These are phyloP conservation scores for Marisa cornuarietis DNA, from an alignment of 1,140 invertebrate genomes.

Conservation along the genomic window DNA sequence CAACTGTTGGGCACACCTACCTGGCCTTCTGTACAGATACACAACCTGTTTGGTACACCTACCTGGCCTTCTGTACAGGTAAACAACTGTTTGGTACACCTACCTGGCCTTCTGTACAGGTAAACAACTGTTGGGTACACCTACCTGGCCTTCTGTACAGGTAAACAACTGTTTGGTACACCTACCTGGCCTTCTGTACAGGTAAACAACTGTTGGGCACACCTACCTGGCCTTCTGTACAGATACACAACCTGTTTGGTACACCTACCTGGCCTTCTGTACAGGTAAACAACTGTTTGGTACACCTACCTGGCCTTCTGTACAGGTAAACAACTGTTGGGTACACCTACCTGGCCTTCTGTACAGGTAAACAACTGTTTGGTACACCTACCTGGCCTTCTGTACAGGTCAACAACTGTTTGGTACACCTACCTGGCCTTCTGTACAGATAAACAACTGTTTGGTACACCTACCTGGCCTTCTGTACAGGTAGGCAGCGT, in stretches of 20 bases:
- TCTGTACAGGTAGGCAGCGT: constrained; percentile 49
- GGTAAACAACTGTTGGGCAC: neutral
- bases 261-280: constrained; percentile 48
- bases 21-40: neutral
- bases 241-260: neutral
- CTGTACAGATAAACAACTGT: neutral
- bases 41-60: neutral
- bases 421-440: neutral
- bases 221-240: neutral
- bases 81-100: constrained; percentile 7
- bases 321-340: neutral
- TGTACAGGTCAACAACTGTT: neutral
- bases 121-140: constrained; percentile 42
- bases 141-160: no score
- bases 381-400: no score
- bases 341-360: neutral
- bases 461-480: constrained; percentile 41
- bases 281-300: constrained; percentile 23
- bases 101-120: constrained; percentile 51
- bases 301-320: no score
- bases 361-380: no score
- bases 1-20: no score
- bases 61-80: neutral
- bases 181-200: no score
- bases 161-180: no score